Evolutionary conservation across 2,888 invertebrate species (phyloP), one percentile per base, ranked within the genome.

Genomic region (Drosophila affinis): DNA sequence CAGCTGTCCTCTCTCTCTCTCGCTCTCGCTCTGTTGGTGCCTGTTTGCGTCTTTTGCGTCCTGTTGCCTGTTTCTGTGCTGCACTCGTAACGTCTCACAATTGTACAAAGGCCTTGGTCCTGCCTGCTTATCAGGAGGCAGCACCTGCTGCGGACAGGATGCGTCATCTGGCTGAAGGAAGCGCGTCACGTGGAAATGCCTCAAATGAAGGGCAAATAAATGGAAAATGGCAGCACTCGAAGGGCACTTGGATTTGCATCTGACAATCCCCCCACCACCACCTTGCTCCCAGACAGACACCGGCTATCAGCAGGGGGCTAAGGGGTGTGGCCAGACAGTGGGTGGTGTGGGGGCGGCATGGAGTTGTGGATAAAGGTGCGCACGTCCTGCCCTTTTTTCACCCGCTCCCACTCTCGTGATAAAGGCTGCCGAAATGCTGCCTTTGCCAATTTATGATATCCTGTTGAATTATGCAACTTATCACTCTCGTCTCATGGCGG

Each of bases 381-480:
- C 48, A 44, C 7, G 24, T 51, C 45, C 60, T 12, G 9, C 52
- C 46, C 17, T 46, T 21, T 17, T 21, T 7, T 39, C 6, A 12
- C 24, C 9, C 54, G 4, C 14, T 46, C 53, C 21, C n/a, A 57
- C 39, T 27, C 44, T 9, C 12, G 32, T 77, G 79, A 77, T 79
- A 77, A 77, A 79, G 59, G 44, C 46, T 21, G 14, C n/a, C 29
- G 14, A 18, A 34, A 10, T 27, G n/a, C n/a, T 39, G 61, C 78
- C 60, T 83, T 62, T 77, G 73, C 53, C 49, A 67, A 68, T 81
- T 88, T 80, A 83, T 87, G 87, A 63, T 72, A 75, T 87, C 87
- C 87, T 88, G 87, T 78, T 88, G 69, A 87, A 83, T 83, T 83
- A 87, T 88, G 80, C 80, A 87, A 81, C 78, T 88, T 87, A 87